phyloP scores from a whole-genome alignment of 1,140 invertebrate species.

The Agrypnia vestita region DNA sequence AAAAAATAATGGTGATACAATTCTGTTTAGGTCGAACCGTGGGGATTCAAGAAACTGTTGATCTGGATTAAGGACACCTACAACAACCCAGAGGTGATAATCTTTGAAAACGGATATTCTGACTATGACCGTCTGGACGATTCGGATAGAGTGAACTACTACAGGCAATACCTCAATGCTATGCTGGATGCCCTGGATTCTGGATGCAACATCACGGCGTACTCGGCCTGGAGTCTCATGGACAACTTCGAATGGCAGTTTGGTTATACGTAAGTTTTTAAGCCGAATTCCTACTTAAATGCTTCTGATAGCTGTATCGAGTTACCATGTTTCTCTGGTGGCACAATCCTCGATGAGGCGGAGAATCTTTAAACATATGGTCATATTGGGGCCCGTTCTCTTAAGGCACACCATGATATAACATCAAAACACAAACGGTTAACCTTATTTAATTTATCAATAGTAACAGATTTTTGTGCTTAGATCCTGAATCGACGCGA shows the following conservation, averaged over 20 bases:
- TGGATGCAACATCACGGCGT: constrained; percentile 68
- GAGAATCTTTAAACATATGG: constrained; percentile 50
- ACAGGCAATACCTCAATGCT: constrained; percentile 67
- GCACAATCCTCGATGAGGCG: no score
- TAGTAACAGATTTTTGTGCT: no score
- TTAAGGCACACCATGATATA: no score
- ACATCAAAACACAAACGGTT: no score
- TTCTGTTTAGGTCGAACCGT: constrained; percentile 61
- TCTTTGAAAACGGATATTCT: constrained; percentile 81
- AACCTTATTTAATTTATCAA: no score
- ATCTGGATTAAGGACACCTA: constrained; percentile 77
- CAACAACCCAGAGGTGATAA: constrained; percentile 73
- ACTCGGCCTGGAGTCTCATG: constrained; percentile 77
- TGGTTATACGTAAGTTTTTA: constrained; percentile 65
- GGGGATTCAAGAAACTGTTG: constrained; percentile 67
- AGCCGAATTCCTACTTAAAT: no score
- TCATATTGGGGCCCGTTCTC: no score
- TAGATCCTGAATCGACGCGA: no score
- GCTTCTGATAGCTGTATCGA: no score
- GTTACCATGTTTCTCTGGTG: no score
- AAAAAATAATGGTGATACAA: no score
- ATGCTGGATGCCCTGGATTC: constrained; percentile 62
- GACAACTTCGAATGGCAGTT: constrained; percentile 79
- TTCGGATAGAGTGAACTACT: constrained; percentile 67
- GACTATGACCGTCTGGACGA: constrained; percentile 73